Percentiles rank a stretch among this genome's conserved stretches.
Evolutionary conservation across 1,140 invertebrate genomes (phyloP).

Genomic region (Heliconius eleuchia): DNA sequence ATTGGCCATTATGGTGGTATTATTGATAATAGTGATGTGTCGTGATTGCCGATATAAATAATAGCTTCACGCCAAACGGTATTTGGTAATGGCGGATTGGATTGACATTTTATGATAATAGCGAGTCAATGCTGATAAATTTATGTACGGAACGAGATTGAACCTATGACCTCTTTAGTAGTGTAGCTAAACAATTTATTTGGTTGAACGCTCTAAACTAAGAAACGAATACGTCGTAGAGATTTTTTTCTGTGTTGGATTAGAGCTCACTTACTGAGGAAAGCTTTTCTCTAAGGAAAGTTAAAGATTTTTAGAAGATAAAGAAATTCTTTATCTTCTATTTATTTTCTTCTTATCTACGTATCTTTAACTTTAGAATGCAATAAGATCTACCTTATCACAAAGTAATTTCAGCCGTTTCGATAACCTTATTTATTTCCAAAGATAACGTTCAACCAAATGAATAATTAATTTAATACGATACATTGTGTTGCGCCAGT

Average conservation of each 20-base stretch:
- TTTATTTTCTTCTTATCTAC: too few relatives aligned
- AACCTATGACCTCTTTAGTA: not conserved
- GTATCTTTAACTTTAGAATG: too few relatives aligned
- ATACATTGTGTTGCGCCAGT: slow-evolving; percentile 12
- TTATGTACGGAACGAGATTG: not conserved
- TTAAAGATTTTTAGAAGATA: too few relatives aligned
- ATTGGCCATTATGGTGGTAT: slow-evolving; percentile 22
- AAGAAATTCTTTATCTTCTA: too few relatives aligned
- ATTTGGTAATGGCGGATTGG: not conserved
- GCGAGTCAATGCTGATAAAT: not conserved
- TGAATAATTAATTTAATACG: slow-evolving; percentile 6
- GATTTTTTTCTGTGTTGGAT: too few relatives aligned
- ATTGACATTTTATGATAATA: not conserved
- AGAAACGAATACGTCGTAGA: too few relatives aligned
- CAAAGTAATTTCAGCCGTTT: not conserved
- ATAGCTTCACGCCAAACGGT: slow-evolving; percentile 16
- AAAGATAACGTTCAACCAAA: not conserved
- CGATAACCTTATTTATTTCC: not conserved
- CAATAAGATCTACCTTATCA: not conserved
- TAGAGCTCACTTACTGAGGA: too few relatives aligned
- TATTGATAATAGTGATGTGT: slow-evolving; percentile 30
- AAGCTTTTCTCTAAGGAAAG: too few relatives aligned
- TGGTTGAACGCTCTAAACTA: too few relatives aligned
- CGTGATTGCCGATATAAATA: slow-evolving; percentile 21
- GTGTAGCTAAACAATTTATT: not conserved